phyloP scores from a whole-genome alignment of 2,113 vertebrate genomes.

The Pitta sordida region DNA sequence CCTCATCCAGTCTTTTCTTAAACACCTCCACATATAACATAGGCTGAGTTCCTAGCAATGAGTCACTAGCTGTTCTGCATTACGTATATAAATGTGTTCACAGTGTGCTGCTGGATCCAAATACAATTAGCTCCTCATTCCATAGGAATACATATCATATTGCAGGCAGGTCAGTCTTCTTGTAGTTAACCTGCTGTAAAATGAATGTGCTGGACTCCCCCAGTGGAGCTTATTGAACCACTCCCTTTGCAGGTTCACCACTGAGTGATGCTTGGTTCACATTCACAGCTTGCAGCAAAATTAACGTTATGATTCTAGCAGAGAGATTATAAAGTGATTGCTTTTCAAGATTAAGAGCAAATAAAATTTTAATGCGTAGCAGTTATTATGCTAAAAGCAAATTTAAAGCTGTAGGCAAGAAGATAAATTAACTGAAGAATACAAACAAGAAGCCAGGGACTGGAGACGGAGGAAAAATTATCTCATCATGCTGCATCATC shows the following conservation, averaged over 20 bases:
- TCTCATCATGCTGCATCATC: background rate
- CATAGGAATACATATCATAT: background rate
- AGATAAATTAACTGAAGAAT: constrained; percentile 30
- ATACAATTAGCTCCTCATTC: background rate
- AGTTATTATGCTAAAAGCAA: background rate
- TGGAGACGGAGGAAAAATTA: background rate
- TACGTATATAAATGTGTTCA: background rate
- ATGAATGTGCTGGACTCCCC: rapidly evolving
- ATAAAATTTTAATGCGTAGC: background rate
- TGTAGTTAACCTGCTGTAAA: background rate
- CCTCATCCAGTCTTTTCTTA: too few relatives aligned
- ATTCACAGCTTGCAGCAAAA: background rate
- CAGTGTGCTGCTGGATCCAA: background rate
- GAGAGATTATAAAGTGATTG: background rate
- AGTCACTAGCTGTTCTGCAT: background rate
- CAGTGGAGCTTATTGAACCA: background rate
- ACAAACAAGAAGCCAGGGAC: background rate
- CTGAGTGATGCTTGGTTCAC: background rate
- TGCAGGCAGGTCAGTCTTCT: background rate
- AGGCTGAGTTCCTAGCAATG: background rate
- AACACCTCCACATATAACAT: background rate
- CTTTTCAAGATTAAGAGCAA: constrained; percentile 12
- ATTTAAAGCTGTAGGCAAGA: background rate
- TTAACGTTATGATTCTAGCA: background rate
- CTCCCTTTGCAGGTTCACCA: background rate